Conservation (phyloP, 2,888 invertebrate species). For the Endomychus coccineus region DNA sequence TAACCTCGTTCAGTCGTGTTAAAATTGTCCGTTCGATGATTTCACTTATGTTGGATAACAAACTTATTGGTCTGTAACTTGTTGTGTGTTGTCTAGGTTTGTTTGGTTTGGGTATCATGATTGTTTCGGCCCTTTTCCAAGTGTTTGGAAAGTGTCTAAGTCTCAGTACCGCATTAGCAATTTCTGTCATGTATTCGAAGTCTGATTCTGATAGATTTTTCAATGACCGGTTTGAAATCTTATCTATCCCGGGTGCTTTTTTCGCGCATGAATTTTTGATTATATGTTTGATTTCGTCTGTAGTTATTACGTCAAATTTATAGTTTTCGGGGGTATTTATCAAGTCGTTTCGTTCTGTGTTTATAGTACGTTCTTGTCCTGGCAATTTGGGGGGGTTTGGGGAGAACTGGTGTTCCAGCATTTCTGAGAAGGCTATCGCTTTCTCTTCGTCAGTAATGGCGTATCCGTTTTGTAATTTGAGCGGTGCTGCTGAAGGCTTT, state of each 20-base stretch:
- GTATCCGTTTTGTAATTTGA: neutral
- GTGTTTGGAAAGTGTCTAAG: conserved; percentile 5
- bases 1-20: conserved; percentile 3
- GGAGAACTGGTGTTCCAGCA: conserved; percentile 1
- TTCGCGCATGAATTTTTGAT: neutral
- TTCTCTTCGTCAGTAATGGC: conserved; percentile 4
- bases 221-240: neutral
- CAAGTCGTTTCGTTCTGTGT: neutral
- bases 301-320: conserved; percentile 3
- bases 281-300: neutral
- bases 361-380: neutral
- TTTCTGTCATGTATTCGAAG: conserved; percentile 1
- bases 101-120: no score
- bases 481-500: neutral
- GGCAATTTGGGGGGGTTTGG: neutral
- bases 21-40: conserved; percentile 4
- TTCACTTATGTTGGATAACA: conserved; percentile 6
- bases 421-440: conserved; percentile 1
- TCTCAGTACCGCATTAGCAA: conserved; percentile 1
- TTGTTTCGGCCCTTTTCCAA: no score
- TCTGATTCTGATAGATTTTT: conserved; percentile 2
- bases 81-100: conserved; percentile 2
- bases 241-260: conserved; percentile 4
- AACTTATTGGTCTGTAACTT: conserved; percentile 9
- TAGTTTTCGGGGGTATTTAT: neutral